Base-by-base conservation (phyloP, 30 jellyfish, hydroid and myxozoan species). In the Hydractinia echinata region DNA sequence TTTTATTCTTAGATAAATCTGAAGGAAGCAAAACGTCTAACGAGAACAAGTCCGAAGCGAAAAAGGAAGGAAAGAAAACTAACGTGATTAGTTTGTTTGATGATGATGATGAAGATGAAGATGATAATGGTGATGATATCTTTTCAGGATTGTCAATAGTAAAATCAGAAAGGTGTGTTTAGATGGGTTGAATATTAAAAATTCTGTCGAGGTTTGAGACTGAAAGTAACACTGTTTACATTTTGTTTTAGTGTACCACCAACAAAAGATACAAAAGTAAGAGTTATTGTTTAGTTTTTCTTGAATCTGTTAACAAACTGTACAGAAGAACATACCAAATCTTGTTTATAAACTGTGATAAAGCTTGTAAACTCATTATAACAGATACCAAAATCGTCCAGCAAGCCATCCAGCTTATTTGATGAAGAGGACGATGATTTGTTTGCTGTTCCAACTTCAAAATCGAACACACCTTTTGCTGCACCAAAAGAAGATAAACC, bases 71-170 rank as follows among this genome's bases (percentile, higher is more conserved):
- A 67, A 78, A 55, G 44, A 87, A 87, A 79, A 88, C 90, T 5
- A 87, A 87, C 81, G 90, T 83, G 13, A 51, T 84, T 53, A 89
- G 96, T 76, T 74, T 89, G 54, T 89, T 89, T 84, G 96, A 79
- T 56, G 96, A 89, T 73, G 94, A 84, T n/a, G 96, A 85, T 39
- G 96, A 76, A 21, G 96, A 88, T 79, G 96, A 89, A 69, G 88
- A 79, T 51, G 92, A 83, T 61, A 71, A 88, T 85, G 88, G 71
- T 60, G 92, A 88, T 53, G 85, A 71, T 72, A 80, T 89, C 30
- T 78, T 78, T 78, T 19, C 82, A 21, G 81, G 61, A 15, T 50
- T 71, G 16, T 30, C 53, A 20, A 71, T 3, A 9, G 61, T 52
- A 7, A 71, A 71, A 5, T 15, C 81, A 20, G 10, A 54, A 58